phyloP scores from a whole-genome alignment of 2,113 vertebrate species.

The Apistogramma diplotaenia region DNA sequence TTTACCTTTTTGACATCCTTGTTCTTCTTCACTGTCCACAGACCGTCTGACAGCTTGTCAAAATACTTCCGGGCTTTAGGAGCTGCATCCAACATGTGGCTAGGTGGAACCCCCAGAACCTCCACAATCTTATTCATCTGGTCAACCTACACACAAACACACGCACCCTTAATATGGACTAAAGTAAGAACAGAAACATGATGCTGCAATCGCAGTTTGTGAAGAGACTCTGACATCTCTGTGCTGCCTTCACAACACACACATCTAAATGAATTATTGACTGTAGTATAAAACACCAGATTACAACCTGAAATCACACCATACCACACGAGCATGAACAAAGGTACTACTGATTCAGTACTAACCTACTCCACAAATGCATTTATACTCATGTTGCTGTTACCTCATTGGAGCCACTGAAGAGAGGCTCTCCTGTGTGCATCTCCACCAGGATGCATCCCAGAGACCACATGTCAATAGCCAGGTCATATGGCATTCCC shows the following conservation, averaged over 20 bases:
- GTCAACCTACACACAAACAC: slow-evolving; percentile 79
- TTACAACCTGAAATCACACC: neutral
- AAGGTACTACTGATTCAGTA: neutral
- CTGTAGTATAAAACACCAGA: neutral
- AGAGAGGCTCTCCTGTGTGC: slow-evolving; percentile 94
- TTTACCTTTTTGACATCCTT: slow-evolving; percentile 94
- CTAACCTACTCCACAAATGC: neutral
- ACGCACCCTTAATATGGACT: neutral
- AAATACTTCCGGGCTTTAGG: slow-evolving; percentile 96
- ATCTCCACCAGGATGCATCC: slow-evolving; percentile 95
- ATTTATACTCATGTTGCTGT: neutral
- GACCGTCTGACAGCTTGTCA: slow-evolving; percentile 90
- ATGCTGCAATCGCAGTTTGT: neutral
- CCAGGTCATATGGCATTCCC: slow-evolving; percentile 92
- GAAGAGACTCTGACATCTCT: too few relatives aligned
- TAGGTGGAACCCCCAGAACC: slow-evolving; percentile 89
- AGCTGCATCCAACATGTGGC: slow-evolving; percentile 92
- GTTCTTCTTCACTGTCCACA: slow-evolving; percentile 93
- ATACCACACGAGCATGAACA: neutral
- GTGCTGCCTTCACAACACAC: neutral
- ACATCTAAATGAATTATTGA: neutral
- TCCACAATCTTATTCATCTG: slow-evolving; percentile 97
- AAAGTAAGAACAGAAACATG: neutral
- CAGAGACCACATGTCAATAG: slow-evolving; percentile 96
- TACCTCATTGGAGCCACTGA: slow-evolving; percentile 95